phyloP scores from a whole-genome alignment of 2,113 vertebrate genomes.

The Aptenodytes forsteri region DNA sequence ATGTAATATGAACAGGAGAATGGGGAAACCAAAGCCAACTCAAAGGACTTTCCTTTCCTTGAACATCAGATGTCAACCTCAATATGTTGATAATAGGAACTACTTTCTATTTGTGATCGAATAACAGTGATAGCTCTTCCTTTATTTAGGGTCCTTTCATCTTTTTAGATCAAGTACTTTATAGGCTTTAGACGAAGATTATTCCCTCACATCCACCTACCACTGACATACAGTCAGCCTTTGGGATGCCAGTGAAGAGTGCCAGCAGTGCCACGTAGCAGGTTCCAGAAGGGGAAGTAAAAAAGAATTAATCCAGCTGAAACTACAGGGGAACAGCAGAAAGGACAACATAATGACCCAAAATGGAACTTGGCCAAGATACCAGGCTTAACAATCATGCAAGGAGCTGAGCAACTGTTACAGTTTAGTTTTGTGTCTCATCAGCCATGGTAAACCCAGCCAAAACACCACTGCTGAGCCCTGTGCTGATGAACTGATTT shows the following conservation, averaged over 20 bases:
- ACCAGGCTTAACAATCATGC: conserved; percentile 23
- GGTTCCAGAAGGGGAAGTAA: conserved; percentile 22
- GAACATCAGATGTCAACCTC: background rate
- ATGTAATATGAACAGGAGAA: conserved; percentile 21
- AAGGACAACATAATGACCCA: conserved; percentile 50
- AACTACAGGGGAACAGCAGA: conserved; percentile 35
- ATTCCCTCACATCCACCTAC: conserved; percentile 1
- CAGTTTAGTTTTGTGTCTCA: conserved; percentile 33
- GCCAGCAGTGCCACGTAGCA: conserved; percentile 12
- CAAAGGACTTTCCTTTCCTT: background rate
- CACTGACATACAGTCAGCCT: conserved; percentile 8
- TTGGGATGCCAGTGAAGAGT: conserved; percentile 21
- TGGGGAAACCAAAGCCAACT: conserved; percentile 3
- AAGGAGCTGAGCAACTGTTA: conserved; percentile 31
- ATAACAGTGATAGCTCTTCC: conserved; percentile 23
- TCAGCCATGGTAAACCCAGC: background rate
- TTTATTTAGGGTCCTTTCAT: conserved; percentile 25
- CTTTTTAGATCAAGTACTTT: conserved; percentile 52
- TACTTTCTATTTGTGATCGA: background rate
- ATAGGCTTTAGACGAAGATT: conserved; percentile 31
- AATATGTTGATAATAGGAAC: background rate
- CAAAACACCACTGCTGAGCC: conserved; percentile 26
- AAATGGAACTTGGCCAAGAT: conserved; percentile 37
- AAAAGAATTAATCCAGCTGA: conserved; percentile 44
- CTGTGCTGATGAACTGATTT: background rate